phyloP scores from a whole-genome alignment of 2,888 invertebrate species.

The Mythimna pallens region DNA sequence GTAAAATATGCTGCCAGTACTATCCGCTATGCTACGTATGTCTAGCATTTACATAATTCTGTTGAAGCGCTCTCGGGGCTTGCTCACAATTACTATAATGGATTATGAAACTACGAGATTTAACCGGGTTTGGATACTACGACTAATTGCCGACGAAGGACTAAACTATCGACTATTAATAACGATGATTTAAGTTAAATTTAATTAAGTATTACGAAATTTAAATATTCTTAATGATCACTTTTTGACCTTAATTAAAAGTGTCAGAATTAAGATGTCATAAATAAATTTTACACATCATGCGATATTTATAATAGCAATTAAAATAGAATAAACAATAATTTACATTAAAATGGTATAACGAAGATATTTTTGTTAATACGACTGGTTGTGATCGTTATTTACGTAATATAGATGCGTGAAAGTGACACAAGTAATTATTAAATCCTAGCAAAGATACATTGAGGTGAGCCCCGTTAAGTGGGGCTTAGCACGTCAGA shows the following conservation, averaged over 20 bases:
- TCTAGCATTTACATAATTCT: slow-evolving; percentile 49
- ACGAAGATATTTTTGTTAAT: slow-evolving; percentile 1
- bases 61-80: slow-evolving; percentile 46
- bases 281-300: slow-evolving; percentile 10
- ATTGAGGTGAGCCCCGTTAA: slow-evolving; percentile 66
- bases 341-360: background rate
- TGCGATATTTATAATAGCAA: background rate
- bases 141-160: slow-evolving; percentile 18
- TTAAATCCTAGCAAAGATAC: slow-evolving; percentile 70
- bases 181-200: too few species aligned
- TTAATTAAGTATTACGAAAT: background rate
- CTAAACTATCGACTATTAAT: slow-evolving; percentile 10
- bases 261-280: background rate
- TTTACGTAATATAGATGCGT: slow-evolving; percentile 62
- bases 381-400: slow-evolving; percentile 45
- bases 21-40: slow-evolving; percentile 15
- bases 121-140: slow-evolving; percentile 36
- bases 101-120: slow-evolving; percentile 59
- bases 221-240: slow-evolving; percentile 23
- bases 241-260: slow-evolving; percentile 15
- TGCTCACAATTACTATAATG: slow-evolving; percentile 59
- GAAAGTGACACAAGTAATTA: slow-evolving; percentile 71
- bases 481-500: slow-evolving; percentile 63
- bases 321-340: background rate
- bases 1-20: slow-evolving; percentile 26